Conservation (phyloP, 2,888 invertebrate genomes). For the Coecobrya sp. region DNA sequence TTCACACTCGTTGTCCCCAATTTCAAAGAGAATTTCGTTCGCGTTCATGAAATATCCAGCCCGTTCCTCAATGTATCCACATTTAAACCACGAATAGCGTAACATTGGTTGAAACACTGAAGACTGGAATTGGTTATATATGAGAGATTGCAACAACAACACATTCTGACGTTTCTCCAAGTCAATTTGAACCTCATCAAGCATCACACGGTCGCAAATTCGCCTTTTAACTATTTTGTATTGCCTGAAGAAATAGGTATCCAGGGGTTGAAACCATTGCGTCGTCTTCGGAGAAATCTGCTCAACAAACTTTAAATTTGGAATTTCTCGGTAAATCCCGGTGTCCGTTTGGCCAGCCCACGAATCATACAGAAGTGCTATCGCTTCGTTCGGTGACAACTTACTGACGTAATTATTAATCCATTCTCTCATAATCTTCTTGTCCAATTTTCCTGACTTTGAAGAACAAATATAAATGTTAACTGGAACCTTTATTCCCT, state of each 20-base stretch:
- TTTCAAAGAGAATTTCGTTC: conserved; percentile 3
- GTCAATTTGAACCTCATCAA: conserved; percentile 30
- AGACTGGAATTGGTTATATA: conserved; percentile 67
- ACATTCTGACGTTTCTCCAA: conserved; percentile 45
- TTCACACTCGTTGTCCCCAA: neutral
- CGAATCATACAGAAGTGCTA: conserved; percentile 38
- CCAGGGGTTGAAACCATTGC: conserved; percentile 46
- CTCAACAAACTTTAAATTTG: neutral
- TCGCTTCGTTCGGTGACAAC: neutral
- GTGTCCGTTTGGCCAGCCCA: conserved; percentile 66
- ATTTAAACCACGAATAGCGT: conserved; percentile 54
- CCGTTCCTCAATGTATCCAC: conserved; percentile 33
- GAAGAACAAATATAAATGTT: conserved; percentile 43
- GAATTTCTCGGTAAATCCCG: neutral
- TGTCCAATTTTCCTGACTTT: conserved; percentile 58
- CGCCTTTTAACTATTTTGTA: conserved; percentile 41
- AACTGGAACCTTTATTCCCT: neutral
- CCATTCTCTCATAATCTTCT: conserved; percentile 27
- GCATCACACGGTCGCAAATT: conserved; percentile 16
- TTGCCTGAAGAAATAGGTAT: conserved; percentile 64
- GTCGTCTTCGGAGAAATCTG: conserved; percentile 63
- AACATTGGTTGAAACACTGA: conserved; percentile 48
- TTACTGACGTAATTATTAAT: neutral
- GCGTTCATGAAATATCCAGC: conserved; percentile 35
- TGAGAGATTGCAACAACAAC: conserved; percentile 33